phyloP scores from a whole-genome alignment of 2,113 vertebrate species.

The Sinocyclocheilus anshuiensis region DNA sequence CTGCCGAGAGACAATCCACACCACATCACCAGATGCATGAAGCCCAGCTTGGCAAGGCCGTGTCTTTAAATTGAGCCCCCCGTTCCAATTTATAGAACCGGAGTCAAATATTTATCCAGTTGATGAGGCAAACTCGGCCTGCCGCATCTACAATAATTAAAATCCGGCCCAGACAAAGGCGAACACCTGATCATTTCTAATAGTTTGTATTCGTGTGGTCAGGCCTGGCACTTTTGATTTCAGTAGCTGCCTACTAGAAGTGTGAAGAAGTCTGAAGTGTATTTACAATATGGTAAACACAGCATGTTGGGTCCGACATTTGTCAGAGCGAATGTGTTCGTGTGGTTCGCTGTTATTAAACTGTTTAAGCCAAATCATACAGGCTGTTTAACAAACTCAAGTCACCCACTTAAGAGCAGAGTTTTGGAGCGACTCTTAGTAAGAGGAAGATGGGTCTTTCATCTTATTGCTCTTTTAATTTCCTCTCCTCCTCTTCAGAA shows the following conservation, averaged over 20 bases:
- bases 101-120: conserved; percentile 99
- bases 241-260: conserved; percentile 8
- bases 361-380: conserved; percentile 54
- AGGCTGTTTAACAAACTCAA: conserved; percentile 51
- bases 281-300: conserved; percentile 39
- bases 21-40: conserved; percentile 85
- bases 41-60: conserved; percentile 88
- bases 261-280: conserved; percentile 15
- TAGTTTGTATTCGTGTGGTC: conserved; percentile 75
- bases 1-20: conserved; percentile 93
- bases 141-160: conserved; percentile 98
- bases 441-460: not conserved
- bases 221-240: conserved; percentile 52
- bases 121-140: conserved; percentile 97
- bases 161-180: conserved; percentile 91
- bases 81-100: conserved; percentile 97
- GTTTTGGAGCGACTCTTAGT: not conserved
- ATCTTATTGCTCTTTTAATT: conserved; percentile 19
- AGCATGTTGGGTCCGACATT: conserved; percentile 32
- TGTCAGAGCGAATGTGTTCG: conserved; percentile 15
- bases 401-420: conserved; percentile 52
- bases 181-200: conserved; percentile 79
- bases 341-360: conserved; percentile 55
- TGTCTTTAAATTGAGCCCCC: conserved; percentile 92
- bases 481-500: conserved; percentile 1